phyloP scores from a whole-genome alignment of 2,797 vertebrate genomes.

The Euthynnus affinis region DNA sequence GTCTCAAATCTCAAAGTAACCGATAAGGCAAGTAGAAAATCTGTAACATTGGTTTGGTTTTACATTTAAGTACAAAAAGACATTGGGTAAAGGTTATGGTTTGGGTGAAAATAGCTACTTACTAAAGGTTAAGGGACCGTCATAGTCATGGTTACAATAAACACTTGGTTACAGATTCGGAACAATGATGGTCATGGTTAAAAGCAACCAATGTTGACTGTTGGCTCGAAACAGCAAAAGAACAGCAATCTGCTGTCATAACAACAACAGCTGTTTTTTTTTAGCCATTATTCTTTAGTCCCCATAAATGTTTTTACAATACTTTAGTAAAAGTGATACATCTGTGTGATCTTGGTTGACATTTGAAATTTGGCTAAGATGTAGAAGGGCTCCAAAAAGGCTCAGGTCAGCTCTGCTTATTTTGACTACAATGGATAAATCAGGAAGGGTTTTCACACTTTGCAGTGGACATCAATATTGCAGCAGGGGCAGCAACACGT shows the following conservation, averaged over 20 bases:
- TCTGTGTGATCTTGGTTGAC: not conserved
- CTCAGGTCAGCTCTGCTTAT: slow-evolving; percentile 13
- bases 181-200: too few species aligned
- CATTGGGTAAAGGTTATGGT: too few species aligned
- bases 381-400: not conserved
- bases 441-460: slow-evolving; percentile 57
- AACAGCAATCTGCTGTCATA: not conserved
- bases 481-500: slow-evolving; percentile 48
- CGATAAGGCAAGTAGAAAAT: not conserved
- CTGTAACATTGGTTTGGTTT: not conserved
- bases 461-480: slow-evolving; percentile 61
- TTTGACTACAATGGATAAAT: slow-evolving; percentile 14
- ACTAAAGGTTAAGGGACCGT: too few species aligned
- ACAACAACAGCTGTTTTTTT: not conserved
- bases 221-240: too few species aligned
- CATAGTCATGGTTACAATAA: too few species aligned
- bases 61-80: too few species aligned
- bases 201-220: too few species aligned
- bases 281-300: too few species aligned
- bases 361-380: not conserved
- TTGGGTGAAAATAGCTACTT: too few species aligned
- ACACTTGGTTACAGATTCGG: too few species aligned
- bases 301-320: slow-evolving; percentile 1
- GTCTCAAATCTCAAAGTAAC: not conserved
- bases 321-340: not conserved